Evolutionary conservation across 2,113 vertebrate genomes (phyloP).

Genomic region (Scopus umbretta): DNA sequence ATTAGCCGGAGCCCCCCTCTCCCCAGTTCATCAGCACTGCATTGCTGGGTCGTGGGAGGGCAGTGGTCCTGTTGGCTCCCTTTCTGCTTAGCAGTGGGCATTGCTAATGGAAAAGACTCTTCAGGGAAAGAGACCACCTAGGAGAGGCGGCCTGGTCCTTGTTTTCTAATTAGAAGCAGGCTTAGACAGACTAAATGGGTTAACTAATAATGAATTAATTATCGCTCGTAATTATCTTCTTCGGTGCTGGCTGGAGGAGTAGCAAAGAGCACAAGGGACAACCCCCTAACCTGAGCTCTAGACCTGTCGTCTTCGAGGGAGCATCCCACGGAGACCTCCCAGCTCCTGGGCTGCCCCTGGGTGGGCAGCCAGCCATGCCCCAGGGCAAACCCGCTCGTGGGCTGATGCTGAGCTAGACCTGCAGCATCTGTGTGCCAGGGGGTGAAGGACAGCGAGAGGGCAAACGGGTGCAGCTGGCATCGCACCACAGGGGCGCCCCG

Average conservation of each 20-base stretch:
- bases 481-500: accelerated
- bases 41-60: neutral
- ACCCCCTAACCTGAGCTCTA: neutral
- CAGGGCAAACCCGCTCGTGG: accelerated
- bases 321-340: neutral
- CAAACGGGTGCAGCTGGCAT: neutral
- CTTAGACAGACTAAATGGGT: neutral
- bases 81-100: neutral
- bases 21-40: neutral
- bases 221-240: neutral
- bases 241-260: neutral
- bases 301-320: neutral
- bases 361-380: neutral
- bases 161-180: neutral
- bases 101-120: neutral
- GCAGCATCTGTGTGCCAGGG: neutral
- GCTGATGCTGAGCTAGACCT: neutral
- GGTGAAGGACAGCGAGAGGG: neutral
- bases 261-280: neutral
- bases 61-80: neutral
- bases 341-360: neutral
- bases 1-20: accelerated
- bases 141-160: neutral
- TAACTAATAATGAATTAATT: neutral
- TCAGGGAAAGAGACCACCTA: neutral